phyloP scores from a whole-genome alignment of 2,888 invertebrate genomes.

The Sphaerophoria rueppellii region DNA sequence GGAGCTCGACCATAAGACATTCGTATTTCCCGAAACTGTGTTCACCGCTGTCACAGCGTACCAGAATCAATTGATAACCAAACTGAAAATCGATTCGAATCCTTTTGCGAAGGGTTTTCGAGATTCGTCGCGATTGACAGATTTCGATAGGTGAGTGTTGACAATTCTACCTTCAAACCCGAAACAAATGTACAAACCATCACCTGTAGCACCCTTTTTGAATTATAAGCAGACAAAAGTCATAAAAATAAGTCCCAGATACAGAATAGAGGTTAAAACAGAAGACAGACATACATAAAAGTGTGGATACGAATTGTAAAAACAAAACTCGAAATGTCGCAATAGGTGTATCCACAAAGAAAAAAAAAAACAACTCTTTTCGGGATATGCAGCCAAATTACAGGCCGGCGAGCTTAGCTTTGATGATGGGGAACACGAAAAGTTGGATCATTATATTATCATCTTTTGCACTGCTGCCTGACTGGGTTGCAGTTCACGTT shows the following conservation, averaged over 20 bases:
- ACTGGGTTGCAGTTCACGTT: background rate
- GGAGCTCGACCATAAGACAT: constrained; percentile 96
- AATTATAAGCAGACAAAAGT: background rate
- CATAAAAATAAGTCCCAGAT: constrained; percentile 40
- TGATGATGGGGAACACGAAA: constrained; percentile 82
- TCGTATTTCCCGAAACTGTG: constrained; percentile 98
- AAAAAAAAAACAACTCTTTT: constrained; percentile 76
- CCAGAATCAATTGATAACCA: constrained; percentile 99
- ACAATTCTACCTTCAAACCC: background rate
- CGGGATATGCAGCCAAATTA: constrained; percentile 81
- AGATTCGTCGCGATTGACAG: constrained; percentile 96
- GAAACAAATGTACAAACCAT: background rate
- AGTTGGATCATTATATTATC: constrained; percentile 76
- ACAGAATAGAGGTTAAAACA: constrained; percentile 63
- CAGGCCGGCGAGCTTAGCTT: constrained; percentile 82
- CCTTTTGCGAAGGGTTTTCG: constrained; percentile 99
- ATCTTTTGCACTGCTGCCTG: constrained; percentile 57
- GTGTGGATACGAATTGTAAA: constrained; percentile 66
- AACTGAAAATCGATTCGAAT: constrained; percentile 99
- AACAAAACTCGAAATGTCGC: constrained; percentile 38
- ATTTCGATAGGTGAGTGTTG: constrained; percentile 90
- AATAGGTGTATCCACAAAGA: background rate
- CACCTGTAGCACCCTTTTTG: constrained; percentile 54
- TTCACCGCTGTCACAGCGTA: constrained; percentile 99
- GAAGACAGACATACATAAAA: constrained; percentile 70